Percentiles rank a stretch among this genome's conserved stretches.
Conservation (phyloP, 2,113 vertebrate species). For the Kryptolebias marmoratus region DNA sequence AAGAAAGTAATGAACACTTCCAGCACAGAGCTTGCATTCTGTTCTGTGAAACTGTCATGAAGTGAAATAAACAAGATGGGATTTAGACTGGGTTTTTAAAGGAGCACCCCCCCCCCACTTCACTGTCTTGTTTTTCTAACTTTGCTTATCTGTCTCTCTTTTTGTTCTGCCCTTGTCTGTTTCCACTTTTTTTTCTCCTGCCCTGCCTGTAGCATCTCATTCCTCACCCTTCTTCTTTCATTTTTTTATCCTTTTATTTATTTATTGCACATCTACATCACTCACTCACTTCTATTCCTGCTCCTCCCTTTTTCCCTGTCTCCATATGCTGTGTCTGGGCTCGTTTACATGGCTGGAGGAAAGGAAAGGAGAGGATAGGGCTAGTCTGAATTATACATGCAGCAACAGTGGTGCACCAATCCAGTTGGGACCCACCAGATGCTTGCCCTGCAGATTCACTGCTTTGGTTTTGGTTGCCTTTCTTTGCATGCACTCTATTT, state of each 20-base stretch:
- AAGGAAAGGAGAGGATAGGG: conserved; percentile 56
- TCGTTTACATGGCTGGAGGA: conserved; percentile 77
- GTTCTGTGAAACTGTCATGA: conserved; percentile 35
- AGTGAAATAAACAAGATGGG: conserved; percentile 42
- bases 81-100: conserved; percentile 18
- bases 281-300: conserved; percentile 16
- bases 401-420: conserved; percentile 58
- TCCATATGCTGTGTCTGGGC: conserved; percentile 68
- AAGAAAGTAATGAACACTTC: conserved; percentile 51
- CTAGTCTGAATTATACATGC: conserved; percentile 75
- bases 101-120: background rate
- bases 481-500: conserved; percentile 48
- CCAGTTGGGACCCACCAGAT: conserved; percentile 69
- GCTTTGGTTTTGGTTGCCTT: conserved; percentile 57
- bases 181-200: conserved; percentile 3
- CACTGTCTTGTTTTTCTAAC: conserved; percentile 38
- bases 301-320: conserved; percentile 24
- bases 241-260: conserved; percentile 16
- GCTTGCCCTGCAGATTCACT: conserved; percentile 70
- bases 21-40: conserved; percentile 31
- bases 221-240: conserved; percentile 25
- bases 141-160: conserved; percentile 32
- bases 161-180: conserved; percentile 2
- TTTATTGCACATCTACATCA: conserved; percentile 18
- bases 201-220: conserved; percentile 37